A percentile compares a stretch with the other conserved stretches of the same genome.
phyloP scores from a whole-genome alignment of 1,140 invertebrate species.

The Scaptodrosophila lebanonensis region DNA sequence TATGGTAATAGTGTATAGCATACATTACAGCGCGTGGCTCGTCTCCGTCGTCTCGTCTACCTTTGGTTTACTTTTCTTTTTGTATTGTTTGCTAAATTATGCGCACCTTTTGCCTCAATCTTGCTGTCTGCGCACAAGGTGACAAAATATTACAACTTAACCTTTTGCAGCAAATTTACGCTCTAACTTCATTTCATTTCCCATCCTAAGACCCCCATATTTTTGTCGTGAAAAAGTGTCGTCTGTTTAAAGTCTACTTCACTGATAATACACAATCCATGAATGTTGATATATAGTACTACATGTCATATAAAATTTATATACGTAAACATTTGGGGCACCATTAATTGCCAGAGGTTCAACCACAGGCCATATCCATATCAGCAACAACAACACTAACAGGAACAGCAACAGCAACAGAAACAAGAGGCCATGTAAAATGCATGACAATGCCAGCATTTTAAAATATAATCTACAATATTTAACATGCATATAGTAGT shows the following conservation, averaged over 20 bases:
- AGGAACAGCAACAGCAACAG: conserved; percentile 17
- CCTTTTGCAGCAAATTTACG: conserved; percentile 58
- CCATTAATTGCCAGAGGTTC: conserved; percentile 39
- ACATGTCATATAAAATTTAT: conserved; percentile 25
- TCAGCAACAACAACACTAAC: conserved; percentile 15
- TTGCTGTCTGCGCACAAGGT: conserved; percentile 39
- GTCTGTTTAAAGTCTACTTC: conserved; percentile 10
- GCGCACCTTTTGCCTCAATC: conserved; percentile 53
- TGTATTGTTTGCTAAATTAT: conserved; percentile 69
- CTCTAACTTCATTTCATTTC: conserved; percentile 31
- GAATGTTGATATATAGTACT: not conserved
- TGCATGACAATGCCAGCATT: conserved; percentile 9
- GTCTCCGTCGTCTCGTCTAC: conserved; percentile 48
- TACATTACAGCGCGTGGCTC: conserved; percentile 48
- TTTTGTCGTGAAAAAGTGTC: conserved; percentile 3
- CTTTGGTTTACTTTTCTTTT: too few species aligned
- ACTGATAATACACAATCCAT: conserved; percentile 26
- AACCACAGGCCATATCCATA: too few species aligned
- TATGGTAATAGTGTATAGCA: conserved; percentile 62
- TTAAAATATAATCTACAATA: too few species aligned
- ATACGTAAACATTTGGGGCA: not conserved
- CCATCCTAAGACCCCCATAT: conserved; percentile 2
- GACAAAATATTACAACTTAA: conserved; percentile 75
- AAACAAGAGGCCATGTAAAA: conserved; percentile 16
- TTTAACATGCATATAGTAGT: not conserved